These are phyloP conservation scores for Bothrops alternatus DNA, from an alignment of 2,797 vertebrate genomes.

Conservation along the genomic window DNA sequence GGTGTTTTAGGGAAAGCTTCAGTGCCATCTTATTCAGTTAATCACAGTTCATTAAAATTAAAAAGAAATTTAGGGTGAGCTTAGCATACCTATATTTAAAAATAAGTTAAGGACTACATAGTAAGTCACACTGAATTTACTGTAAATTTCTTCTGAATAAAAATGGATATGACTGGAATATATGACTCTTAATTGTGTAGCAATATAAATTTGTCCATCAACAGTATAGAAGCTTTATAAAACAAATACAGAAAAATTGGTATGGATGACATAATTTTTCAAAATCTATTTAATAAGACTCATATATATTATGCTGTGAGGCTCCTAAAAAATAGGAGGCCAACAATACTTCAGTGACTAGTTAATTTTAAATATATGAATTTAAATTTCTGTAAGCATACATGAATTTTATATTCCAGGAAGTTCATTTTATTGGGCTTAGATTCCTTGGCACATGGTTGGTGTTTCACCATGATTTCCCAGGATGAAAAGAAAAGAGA, in stretches of 20 bases:
- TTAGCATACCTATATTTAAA: neutral
- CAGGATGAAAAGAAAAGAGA: constrained; percentile 52
- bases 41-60: neutral
- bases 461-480: constrained; percentile 47
- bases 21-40: neutral
- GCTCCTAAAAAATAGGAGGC: neutral
- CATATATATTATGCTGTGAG: neutral
- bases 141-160: neutral
- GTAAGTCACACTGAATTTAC: neutral
- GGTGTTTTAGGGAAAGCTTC: neutral
- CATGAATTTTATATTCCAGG: constrained; percentile 21
- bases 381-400: neutral
- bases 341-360: neutral
- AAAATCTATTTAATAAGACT: neutral
- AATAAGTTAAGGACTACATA: neutral
- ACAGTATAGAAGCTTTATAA: neutral
- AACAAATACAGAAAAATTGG: neutral
- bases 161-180: neutral
- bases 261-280: neutral
- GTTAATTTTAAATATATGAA: fast-evolving
- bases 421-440: constrained; percentile 1
- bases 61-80: neutral
- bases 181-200: neutral
- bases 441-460: constrained; percentile 25
- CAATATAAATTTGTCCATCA: neutral